A percentile compares a stretch with the other conserved stretches of the same genome.
These are phyloP conservation scores for Rhinichthys osculus DNA, from an alignment of 2,797 vertebrate species.

Conservation along the genomic window DNA sequence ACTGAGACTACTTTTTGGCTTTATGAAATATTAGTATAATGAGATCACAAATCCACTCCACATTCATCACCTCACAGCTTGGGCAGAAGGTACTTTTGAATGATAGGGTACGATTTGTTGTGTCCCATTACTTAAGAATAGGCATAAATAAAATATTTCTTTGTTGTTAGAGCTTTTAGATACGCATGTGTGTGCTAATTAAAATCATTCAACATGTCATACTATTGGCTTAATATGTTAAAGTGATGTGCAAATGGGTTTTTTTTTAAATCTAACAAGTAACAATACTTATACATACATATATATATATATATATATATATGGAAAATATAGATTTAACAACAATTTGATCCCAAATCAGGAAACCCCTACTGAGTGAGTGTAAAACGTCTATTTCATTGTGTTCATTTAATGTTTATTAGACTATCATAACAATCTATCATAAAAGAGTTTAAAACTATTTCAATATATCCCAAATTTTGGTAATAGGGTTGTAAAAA, in stretches of 20 bases:
- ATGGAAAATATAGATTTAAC: not conserved
- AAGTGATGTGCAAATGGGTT: too few species aligned
- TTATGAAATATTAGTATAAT: not conserved
- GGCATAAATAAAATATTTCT: not conserved
- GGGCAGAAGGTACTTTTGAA: not conserved
- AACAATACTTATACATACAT: too few species aligned
- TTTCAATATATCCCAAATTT: not conserved
- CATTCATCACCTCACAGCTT: not conserved
- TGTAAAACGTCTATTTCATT: too few species aligned
- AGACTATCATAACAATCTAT: not conserved
- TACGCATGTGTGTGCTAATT: not conserved
- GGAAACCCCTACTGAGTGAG: not conserved
- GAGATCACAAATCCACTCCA: conserved; percentile 14
- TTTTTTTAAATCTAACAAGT: not conserved
- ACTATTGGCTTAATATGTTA: not conserved
- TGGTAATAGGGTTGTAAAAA: not conserved
- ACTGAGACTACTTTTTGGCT: not conserved
- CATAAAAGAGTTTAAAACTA: not conserved
- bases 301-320: too few species aligned
- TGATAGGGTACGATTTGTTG: too few species aligned
- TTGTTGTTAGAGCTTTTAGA: not conserved
- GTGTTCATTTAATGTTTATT: not conserved
- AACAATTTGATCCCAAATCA: not conserved
- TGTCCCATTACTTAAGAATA: not conserved
- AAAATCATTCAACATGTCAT: not conserved